These are phyloP conservation scores for Tipula vernalis DNA, from an alignment of 2,888 invertebrate genomes.

Conservation along the genomic window DNA sequence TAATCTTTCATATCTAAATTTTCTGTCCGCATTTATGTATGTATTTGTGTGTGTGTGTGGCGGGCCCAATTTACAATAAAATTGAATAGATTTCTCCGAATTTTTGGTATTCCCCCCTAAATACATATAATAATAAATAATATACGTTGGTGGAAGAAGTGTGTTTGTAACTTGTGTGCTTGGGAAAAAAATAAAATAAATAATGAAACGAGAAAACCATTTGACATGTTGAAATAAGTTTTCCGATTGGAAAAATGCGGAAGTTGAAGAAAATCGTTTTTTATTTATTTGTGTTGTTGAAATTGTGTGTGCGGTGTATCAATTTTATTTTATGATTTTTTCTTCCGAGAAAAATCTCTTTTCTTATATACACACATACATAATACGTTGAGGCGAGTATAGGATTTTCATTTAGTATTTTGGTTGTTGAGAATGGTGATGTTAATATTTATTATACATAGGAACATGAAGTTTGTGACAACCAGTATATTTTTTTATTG, in stretches of 20 bases:
- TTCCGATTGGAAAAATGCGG: background rate
- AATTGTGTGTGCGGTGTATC: background rate
- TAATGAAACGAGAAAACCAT: background rate
- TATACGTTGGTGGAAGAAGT: background rate
- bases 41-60: too few relatives aligned
- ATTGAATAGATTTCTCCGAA: background rate
- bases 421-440: background rate
- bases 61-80: background rate
- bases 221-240: background rate
- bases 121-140: background rate
- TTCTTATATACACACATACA: background rate
- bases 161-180: background rate
- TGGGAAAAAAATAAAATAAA: background rate
- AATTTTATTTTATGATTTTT: background rate
- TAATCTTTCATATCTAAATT: background rate
- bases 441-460: background rate
- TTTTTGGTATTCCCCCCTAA: background rate
- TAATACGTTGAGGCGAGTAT: background rate
- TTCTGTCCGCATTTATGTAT: background rate
- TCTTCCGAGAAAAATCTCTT: background rate
- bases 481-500: background rate
- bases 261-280: background rate
- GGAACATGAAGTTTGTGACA: background rate
- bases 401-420: background rate
- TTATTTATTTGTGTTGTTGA: background rate